Conservation (phyloP, 2,797 vertebrate genomes). For the Botia kubotai region DNA sequence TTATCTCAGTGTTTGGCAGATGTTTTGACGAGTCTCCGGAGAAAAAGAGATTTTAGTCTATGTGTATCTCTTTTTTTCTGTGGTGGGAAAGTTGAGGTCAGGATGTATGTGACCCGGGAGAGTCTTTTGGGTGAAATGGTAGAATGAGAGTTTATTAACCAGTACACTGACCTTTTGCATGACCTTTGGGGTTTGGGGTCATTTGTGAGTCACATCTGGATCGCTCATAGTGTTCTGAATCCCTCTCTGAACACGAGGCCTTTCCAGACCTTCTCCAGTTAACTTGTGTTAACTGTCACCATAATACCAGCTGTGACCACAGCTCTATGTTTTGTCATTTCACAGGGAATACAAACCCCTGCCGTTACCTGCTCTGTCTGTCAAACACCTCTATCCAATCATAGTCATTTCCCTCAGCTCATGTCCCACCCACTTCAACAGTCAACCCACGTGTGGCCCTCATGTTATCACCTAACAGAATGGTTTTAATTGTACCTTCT, state of each 20-base stretch:
- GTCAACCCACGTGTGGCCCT: slow-evolving; percentile 56
- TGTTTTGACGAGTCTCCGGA: slow-evolving; percentile 48
- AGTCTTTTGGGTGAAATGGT: slow-evolving; percentile 66
- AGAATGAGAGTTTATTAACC: slow-evolving; percentile 58
- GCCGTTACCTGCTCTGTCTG: slow-evolving; percentile 6
- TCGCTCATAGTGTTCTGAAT: slow-evolving; percentile 54
- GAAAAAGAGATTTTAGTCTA: slow-evolving; percentile 22
- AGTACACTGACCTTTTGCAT: slow-evolving; percentile 46
- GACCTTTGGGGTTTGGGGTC: slow-evolving; percentile 47
- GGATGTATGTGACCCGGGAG: slow-evolving; percentile 63
- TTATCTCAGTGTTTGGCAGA: slow-evolving; percentile 51
- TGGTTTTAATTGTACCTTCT: neutral
- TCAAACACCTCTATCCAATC: slow-evolving; percentile 27
- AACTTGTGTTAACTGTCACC: slow-evolving; percentile 78
- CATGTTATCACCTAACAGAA: slow-evolving; percentile 51
- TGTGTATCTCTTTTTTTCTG: no score
- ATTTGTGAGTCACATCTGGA: slow-evolving; percentile 48
- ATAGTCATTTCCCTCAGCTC: slow-evolving; percentile 43
- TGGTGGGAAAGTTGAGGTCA: slow-evolving; percentile 56
- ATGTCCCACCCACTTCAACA: slow-evolving; percentile 51
- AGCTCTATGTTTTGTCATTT: slow-evolving; percentile 76
- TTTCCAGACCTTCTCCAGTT: slow-evolving; percentile 78
- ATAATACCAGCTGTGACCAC: slow-evolving; percentile 81
- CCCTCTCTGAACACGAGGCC: slow-evolving; percentile 60
- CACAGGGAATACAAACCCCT: slow-evolving; percentile 60